These are phyloP conservation scores for Manis crassicaudata DNA, from an alignment of 2,797 vertebrate species.

Conservation along the genomic window DNA sequence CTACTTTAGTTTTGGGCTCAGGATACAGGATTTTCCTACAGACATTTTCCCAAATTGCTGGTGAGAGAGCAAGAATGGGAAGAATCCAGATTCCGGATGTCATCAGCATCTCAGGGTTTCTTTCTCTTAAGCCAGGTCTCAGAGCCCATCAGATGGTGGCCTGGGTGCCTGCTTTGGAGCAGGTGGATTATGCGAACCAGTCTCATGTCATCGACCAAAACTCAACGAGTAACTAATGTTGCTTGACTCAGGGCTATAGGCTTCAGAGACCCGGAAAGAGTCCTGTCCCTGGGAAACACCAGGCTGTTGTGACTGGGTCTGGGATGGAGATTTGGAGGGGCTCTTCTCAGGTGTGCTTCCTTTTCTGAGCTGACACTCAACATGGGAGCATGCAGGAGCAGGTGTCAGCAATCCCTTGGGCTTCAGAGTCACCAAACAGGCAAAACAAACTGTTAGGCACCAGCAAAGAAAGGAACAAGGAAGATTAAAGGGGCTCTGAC, in stretches of 20 bases:
- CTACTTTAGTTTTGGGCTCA: not conserved
- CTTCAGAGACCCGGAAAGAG: not conserved
- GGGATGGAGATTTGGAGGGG: not conserved
- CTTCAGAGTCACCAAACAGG: not conserved
- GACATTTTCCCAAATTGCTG: not conserved
- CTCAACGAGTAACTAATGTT: constrained; percentile 16
- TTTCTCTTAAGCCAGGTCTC: not conserved
- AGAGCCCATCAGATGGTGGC: not conserved
- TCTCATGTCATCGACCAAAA: not conserved
- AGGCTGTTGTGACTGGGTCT: not conserved
- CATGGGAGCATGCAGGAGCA: too few relatives aligned
- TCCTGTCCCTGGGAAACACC: not conserved
- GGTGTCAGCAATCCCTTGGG: too few relatives aligned
- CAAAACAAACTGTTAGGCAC: not conserved
- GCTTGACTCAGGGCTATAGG: not conserved
- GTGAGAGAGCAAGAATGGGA: not conserved
- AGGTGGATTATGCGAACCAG: not conserved
- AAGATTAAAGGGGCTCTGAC: not conserved
- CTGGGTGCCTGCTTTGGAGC: not conserved
- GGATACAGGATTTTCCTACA: not conserved
- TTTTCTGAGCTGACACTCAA: not conserved
- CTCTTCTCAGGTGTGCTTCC: not conserved
- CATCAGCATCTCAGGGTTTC: not conserved
- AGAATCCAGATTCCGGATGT: not conserved
- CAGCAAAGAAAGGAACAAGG: not conserved